Base-by-base conservation (phyloP, 2,113 vertebrate genomes). In the Eulacestoma nigropectus region DNA sequence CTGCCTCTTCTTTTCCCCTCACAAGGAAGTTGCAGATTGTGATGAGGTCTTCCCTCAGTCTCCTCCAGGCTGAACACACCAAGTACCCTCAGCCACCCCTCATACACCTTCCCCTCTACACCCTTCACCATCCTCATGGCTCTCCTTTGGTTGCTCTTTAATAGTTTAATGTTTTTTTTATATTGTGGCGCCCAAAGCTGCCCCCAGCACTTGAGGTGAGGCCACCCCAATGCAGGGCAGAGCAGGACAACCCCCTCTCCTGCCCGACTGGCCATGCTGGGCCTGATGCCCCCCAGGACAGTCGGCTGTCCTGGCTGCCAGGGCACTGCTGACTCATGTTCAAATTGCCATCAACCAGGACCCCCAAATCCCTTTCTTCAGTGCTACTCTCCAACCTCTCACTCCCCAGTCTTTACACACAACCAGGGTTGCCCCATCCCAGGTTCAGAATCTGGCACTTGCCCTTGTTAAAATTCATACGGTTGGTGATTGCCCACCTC, bases 141-240 rank as follows among this genome's bases (percentile, higher is more conserved):
- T 13, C 25, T 53, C 10, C n/a, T 82, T 46, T 53, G 46, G 25
- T 13, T 17, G 7, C 2, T 68, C 10, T 50, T 6, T 32, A 53
- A n/a, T 10, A 18, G 9, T 25, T 30, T 41, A 11, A 60, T n/a
- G 11, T 7, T 3, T 16, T 67, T 57, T 18, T 39, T 22, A 12
- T 11, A 21, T 26, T 44, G 3, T 59, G 23, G 13, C 6, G 6
- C 39, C 8, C 33, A 13, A 5, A 67, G 11, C 27, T 25, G 7
- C 25, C 17, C 33, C 5, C 23, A 39, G 16, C 0, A 25, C 19
- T 73, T 0, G 0, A 25, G 29, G 5, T 59, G 69, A 74, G 33
- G 19, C 23, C 0, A 0, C 13, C 3, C 29, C 44, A 52, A 16
- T 0, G 0, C 52, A 67, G 39, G 53, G 23, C 68, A 82, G 19